Conservation (phyloP, 2,113 vertebrate genomes). For the Orientallactaga bullata region DNA sequence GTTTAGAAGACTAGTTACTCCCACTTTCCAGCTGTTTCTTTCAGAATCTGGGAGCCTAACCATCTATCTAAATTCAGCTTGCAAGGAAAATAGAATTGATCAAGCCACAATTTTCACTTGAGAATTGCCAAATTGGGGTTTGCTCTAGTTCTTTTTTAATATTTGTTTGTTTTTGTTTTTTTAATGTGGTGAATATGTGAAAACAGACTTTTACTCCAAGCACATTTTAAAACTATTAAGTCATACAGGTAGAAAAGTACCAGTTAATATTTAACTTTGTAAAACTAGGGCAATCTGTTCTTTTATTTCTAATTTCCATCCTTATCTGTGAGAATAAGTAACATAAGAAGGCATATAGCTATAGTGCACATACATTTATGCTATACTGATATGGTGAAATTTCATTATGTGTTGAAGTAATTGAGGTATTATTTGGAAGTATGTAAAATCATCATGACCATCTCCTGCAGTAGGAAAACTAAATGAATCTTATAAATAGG, state of each 20-base stretch:
- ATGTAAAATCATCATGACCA: neutral
- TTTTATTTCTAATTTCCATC: conserved; percentile 6
- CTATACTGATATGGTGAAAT: neutral
- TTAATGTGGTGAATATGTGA: conserved; percentile 8
- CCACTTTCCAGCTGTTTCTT: conserved; percentile 69
- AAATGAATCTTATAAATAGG: conserved; percentile 19
- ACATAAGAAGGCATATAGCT: neutral
- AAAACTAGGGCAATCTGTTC: neutral
- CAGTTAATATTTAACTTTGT: conserved; percentile 22
- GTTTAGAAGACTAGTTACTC: conserved; percentile 63
- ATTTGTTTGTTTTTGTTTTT: neutral
- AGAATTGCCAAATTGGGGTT: conserved; percentile 44
- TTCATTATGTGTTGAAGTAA: conserved; percentile 13
- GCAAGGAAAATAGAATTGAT: conserved; percentile 33
- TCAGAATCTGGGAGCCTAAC: conserved; percentile 40
- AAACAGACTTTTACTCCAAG: neutral
- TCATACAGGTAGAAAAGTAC: neutral
- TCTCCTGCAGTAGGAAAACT: neutral
- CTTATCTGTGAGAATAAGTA: conserved; percentile 3
- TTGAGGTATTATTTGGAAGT: conserved; percentile 29
- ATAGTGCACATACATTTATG: neutral
- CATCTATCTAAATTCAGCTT: conserved; percentile 43
- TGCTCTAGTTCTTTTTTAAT: neutral
- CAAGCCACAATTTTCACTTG: conserved; percentile 2
- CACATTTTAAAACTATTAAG: conserved; percentile 24